Conservation (phyloP, 2,888 invertebrate species). For the Polia nebulosa region DNA sequence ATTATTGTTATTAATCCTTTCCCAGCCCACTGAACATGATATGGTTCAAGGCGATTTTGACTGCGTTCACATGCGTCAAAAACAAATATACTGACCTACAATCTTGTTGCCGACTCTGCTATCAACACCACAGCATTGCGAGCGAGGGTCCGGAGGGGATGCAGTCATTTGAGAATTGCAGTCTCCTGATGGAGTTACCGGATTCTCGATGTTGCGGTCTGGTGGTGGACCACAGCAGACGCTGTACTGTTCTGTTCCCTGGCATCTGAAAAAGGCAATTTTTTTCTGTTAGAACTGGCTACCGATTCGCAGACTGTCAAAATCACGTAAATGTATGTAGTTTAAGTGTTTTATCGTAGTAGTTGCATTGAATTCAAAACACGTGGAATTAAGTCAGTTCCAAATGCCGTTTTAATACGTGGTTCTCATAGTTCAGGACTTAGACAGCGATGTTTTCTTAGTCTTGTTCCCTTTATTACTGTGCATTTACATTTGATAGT, state of each 20-base stretch:
- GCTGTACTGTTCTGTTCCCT: conserved; percentile 68
- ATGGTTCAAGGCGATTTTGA: neutral
- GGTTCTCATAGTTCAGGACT: no score
- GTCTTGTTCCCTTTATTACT: no score
- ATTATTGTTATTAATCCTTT: neutral
- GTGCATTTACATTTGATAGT: no score
- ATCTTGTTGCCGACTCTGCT: conserved; percentile 74
- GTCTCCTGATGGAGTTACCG: conserved; percentile 24
- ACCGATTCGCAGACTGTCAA: neutral
- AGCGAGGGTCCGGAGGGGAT: conserved; percentile 72
- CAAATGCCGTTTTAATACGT: neutral
- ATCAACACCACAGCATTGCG: conserved; percentile 80
- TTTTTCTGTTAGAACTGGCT: neutral
- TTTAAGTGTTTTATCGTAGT: neutral
- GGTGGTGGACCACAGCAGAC: conserved; percentile 77
- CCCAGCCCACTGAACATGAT: neutral
- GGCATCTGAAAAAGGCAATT: conserved; percentile 65
- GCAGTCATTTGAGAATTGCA: conserved; percentile 64
- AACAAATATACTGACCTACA: conserved; percentile 74
- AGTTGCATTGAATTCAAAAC: neutral
- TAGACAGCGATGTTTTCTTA: no score
- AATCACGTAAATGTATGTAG: neutral
- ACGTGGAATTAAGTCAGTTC: neutral
- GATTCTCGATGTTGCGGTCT: fast-evolving
- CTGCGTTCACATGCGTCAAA: no score